Evolutionary conservation across 2,113 vertebrate genomes (phyloP), one percentile per base, ranked within the genome.

Genomic region (Calidris pygmaea): DNA sequence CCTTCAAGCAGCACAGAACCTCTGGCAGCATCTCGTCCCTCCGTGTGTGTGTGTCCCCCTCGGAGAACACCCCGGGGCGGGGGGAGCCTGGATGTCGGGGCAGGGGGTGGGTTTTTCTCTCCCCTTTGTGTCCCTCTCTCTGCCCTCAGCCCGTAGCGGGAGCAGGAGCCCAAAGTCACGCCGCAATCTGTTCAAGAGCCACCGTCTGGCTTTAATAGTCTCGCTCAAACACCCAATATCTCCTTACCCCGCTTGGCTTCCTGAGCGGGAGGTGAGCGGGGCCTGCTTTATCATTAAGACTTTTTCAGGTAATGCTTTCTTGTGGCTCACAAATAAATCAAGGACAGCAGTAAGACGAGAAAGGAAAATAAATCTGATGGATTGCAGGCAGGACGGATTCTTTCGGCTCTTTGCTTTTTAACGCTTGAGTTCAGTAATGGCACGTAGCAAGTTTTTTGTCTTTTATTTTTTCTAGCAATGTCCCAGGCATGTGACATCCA

Each of bases 281-380:
- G 75, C 75, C 59, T 59, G 6, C 4, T 52, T 91, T 32, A 48
- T 56, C 93, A 67, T 92, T 94, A 66, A 96, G 92, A 91, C 89
- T 96, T 87, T 87, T 96, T 95, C 90, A 87, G 86, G 90, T 71
- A 94, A 87, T 6, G 60, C 65, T 95, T 96, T 50, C 79, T 84
- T 79, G 79, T 48, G 83, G 55, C 89, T 97, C 72, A 14, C 65
- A 71, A 78, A 85, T 94, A 91, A 96, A 92, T 90, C 35, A 63
- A 91, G 71, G 77, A 58, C 48, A 71, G 87, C 67, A 65, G 85
- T 74, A 72, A 78, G 79, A 95, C 41, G 52, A 41, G 94, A 88
- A 83, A 85, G 65, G 95, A 72, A 90, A 91, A 96, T 86, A 48
- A 76, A 91, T 92, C 89, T 77, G 93, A 50, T 26, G 65, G 95